Base-by-base conservation (phyloP, 2,888 invertebrate genomes). In the Adelphocoris suturalis region DNA sequence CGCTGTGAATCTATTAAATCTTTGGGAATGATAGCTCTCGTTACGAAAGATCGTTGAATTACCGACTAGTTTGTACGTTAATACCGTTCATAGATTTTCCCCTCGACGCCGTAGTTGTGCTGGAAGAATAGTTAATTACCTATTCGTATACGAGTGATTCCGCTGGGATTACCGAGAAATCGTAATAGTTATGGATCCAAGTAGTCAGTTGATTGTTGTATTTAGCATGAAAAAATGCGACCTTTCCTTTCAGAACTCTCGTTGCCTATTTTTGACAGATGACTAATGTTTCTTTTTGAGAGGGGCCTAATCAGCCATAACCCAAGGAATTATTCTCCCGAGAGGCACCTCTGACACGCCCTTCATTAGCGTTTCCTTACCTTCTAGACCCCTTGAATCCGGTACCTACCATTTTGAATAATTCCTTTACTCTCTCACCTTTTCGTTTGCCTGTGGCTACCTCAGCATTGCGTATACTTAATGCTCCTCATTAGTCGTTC, bases 391-490 rank as follows among this genome's bases (percentile, higher is more conserved):
- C 47, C 27, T 28, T 46, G 37, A 28, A 78, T 76, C 37, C 76
- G 16, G 76, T 11, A n/a, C n/a, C n/a, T 57, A 46, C 47, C 12
- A 78, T 78, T 78, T 19, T 78, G 78, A 78, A 78, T 78, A 46
- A 78, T 78, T 78, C 19, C 78, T 7, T 46, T 37, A 13, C 19
- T 78, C 78, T 16, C 78, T 37, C 16, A 46, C 46, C 78, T 78
- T 14, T 76, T 47, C 78, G 78, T 78, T 78, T 28, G 76, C 46
- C 19, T 78, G n/a, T 78, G 78, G 47, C 46, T 78, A 37, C 46
- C 5, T 19, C 19, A 19, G n/a, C 19, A 9, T 19, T 19, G 47
- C 46, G 14, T 37, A 37, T 19, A 11, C 78, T 47, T 46, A 28
- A 78, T 68, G 19, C 68, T 68, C 19, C 27, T 61, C 68, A 68